Evolutionary conservation across 2,113 vertebrate species (phyloP).

Genomic region (Halcyon malimbica): DNA sequence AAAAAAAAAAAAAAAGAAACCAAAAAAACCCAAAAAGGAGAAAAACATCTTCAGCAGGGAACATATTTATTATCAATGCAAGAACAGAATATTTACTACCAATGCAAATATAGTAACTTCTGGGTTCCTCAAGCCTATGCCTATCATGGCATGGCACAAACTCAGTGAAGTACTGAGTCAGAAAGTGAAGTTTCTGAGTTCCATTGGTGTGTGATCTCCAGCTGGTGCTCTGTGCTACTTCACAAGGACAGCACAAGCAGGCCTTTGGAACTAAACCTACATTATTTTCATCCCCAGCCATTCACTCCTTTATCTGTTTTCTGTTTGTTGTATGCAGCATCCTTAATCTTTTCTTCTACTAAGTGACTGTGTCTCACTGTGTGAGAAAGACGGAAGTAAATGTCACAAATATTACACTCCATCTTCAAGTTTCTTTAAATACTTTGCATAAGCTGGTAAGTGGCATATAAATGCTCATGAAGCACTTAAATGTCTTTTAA

Average conservation of each 20-base stretch:
- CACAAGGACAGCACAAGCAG: neutral
- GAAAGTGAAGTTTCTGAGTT: neutral
- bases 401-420: neutral
- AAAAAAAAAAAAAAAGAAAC: neutral
- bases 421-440: neutral
- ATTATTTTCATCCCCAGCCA: neutral
- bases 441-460: neutral
- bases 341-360: neutral
- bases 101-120: neutral
- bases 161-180: rapidly evolving
- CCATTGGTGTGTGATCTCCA: neutral
- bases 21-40: neutral
- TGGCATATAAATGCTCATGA: neutral
- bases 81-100: neutral
- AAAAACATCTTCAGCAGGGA: neutral
- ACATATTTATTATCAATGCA: neutral
- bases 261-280: neutral
- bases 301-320: neutral
- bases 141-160: neutral
- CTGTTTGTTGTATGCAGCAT: neutral
- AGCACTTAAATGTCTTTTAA: neutral
- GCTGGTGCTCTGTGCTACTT: neutral
- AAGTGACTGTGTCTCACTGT: neutral
- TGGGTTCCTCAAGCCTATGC: neutral
- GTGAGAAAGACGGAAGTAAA: neutral